Evolutionary conservation across 2,888 invertebrate species (phyloP), one percentile per base, ranked within the genome.

Genomic region (Epiblema foenella): DNA sequence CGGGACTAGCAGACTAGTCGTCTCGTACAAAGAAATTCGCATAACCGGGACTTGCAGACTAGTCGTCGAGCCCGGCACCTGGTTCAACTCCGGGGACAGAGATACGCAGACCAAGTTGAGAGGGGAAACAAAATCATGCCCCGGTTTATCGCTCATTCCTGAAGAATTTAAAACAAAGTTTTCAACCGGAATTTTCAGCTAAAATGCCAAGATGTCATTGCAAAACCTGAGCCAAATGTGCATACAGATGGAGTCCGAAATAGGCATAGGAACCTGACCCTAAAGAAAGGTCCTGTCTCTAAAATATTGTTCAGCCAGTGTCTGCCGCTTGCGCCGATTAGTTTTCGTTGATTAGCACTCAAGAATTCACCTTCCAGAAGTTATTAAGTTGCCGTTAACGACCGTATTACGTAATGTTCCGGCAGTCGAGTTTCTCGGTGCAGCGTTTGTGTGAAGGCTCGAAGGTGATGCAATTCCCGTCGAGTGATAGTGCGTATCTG

Each of bases 361-460:
- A 39, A 58, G 58, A 58, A 62, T 62, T 63, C 46, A 57, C 69
- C 65, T 70, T 24, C 59, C 20, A 9, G 52, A 20, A 57, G 69
- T 69, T 69, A 51, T 69, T 33, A 57, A 74, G 63, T 71, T 70
- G 63, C 24, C 46, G 51, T 68, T 72, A 49, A 64, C 62, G 65
- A 58, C 33, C 33, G n/a, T 29, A 24, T 60, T 60, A 33, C 74
- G 39, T 33, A 24, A 59, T 52, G 69, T 65, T 29, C 42, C 54
- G 52, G 42, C 59, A 4, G 69, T 51, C 33, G 65, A 59, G 65
- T 69, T 59, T 51, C 67, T 59, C 59, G 69, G 52, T 51, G 65
- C 65, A 42, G 49, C 51, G 57, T 49, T 15, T 29, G 52, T 54
- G 46, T 51, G 65, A 51, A 29, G 12, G 17, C 58, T 52, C 59